Percentiles rank a stretch among this genome's conserved stretches.
phyloP scores from a whole-genome alignment of 2,113 vertebrate genomes.

The Alethe castanea region DNA sequence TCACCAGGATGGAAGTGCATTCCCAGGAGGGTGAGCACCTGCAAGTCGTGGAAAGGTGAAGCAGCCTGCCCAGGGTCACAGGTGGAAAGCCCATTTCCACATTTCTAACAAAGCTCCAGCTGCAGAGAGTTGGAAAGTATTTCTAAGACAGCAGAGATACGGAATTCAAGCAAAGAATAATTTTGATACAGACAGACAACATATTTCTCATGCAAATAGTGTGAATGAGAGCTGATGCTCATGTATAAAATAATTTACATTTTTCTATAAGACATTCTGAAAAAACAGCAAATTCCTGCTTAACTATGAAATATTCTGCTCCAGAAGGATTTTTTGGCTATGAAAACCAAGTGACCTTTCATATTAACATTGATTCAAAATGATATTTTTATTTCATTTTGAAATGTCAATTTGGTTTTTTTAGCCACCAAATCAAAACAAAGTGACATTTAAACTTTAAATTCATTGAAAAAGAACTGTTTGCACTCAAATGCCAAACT shows the following conservation, averaged over 20 bases:
- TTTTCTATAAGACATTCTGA: not conserved
- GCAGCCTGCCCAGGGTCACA: not conserved
- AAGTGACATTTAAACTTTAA: conserved; percentile 39
- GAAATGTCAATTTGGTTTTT: conserved; percentile 41
- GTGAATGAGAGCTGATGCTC: not conserved
- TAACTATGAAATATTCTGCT: not conserved
- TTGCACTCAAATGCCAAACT: conserved; percentile 12
- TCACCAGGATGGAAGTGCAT: not conserved
- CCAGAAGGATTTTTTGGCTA: not conserved
- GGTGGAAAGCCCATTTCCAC: rapidly evolving
- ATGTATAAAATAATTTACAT: not conserved
- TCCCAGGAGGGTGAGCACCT: not conserved
- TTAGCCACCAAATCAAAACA: not conserved
- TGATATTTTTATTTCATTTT: conserved; percentile 38
- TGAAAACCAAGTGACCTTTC: conserved; percentile 39
- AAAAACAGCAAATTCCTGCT: not conserved
- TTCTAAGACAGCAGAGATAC: not conserved
- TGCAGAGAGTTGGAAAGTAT: not conserved
- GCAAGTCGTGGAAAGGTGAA: rapidly evolving
- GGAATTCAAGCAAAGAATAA: not conserved
- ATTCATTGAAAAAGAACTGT: conserved; percentile 2
- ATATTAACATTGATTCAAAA: conserved; percentile 36
- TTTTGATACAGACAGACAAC: not conserved
- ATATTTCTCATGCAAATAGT: not conserved
- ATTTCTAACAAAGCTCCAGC: not conserved